These are phyloP conservation scores for Mystacornis crossleyi DNA, from an alignment of 2,113 vertebrate species.

Conservation along the genomic window DNA sequence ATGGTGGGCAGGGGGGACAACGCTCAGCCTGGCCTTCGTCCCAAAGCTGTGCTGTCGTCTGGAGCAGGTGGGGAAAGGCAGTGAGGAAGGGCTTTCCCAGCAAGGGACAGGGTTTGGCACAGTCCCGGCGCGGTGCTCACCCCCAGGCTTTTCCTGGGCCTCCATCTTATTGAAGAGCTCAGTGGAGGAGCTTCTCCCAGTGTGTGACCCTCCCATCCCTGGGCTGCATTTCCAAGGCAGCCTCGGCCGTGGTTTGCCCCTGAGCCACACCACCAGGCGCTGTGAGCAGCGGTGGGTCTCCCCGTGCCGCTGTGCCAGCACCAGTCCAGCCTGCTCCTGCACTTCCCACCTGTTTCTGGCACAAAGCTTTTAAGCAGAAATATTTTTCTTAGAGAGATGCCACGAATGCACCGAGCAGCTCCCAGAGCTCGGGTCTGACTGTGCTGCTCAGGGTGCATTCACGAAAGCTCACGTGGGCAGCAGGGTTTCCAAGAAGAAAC, in stretches of 20 bases:
- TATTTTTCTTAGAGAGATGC: neutral
- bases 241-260: accelerated
- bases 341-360: neutral
- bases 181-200: neutral
- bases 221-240: neutral
- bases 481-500: neutral
- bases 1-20: neutral
- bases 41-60: accelerated
- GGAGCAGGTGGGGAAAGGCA: neutral
- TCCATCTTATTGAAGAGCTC: neutral
- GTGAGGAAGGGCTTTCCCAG: neutral
- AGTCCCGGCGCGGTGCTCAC: neutral
- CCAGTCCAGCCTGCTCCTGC: too few species aligned
- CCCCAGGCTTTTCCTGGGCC: neutral
- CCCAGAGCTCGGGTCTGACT: neutral
- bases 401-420: neutral
- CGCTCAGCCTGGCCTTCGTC: neutral
- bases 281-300: accelerated
- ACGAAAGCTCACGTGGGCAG: accelerated
- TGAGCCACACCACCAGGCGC: accelerated
- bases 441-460: accelerated
- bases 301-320: neutral
- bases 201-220: accelerated
- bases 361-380: neutral
- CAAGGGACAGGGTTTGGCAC: accelerated